Evolutionary conservation across 2,888 invertebrate species (phyloP), one percentile per base, ranked within the genome.

Genomic region (Cerastis leucographa): DNA sequence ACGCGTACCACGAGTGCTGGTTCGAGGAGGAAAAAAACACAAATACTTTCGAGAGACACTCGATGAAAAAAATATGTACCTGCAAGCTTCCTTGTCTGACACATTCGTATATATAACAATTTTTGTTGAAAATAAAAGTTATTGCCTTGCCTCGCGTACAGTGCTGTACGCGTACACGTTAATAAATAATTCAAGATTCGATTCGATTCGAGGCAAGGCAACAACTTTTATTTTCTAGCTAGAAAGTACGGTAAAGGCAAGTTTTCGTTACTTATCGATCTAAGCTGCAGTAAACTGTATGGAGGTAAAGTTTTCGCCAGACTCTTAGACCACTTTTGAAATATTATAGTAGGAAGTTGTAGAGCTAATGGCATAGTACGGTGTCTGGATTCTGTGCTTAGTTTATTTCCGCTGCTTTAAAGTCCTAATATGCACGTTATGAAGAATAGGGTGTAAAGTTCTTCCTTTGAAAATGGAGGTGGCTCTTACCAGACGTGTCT

Each of bases 241-340:
- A 12, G 49, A 46, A 74, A 19, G 9, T 75, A 44, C 67, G 12
- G 40, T 17, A 35, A 35, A 61, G 7, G 56, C 35, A 70, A 79
- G 59, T 62, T 71, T 62, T 79, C 62, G 7, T 81, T 76, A 85
- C 65, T 87, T 82, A 79, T 85, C 54, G 25, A 71, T 71, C 11
- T 46, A 49, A 44, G 44, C 68, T 35, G 56, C 65, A 64, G 61
- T 79, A 69, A 73, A 73, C 51, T 78, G 64, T 71, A 44, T 2
- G 25, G 40, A 70, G 17, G 56, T 17, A 44, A 73, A 87, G 76
- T 81, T 85, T 76, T 51, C 40, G 65, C 61, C 19, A 46, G 64
- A 42, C 67, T 78, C 74, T 71, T 71, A 6, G 40, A 72, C 67
- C 74, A 76, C 71, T 74, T 77, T 77, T 62, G 67, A 74, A 74